Evolutionary conservation across 2,888 invertebrate species (phyloP).

Genomic region (Leptinotarsa rubiginosa): DNA sequence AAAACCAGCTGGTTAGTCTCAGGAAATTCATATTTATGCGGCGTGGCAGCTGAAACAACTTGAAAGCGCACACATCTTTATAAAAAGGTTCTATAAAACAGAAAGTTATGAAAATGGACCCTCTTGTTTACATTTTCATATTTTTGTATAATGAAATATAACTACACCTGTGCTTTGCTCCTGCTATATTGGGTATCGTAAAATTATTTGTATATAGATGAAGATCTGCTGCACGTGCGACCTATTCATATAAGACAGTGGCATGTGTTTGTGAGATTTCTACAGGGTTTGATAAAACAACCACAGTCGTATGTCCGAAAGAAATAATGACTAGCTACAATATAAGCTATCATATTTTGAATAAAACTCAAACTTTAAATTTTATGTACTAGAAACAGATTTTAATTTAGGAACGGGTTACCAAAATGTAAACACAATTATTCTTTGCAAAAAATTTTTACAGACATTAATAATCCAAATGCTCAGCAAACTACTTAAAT

Average conservation of each 20-base stretch:
- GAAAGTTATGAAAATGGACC: constrained; percentile 29
- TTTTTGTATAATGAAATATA: constrained; percentile 31
- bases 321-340: too few relatives aligned
- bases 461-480: too few relatives aligned
- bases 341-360: too few relatives aligned
- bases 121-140: constrained; percentile 35
- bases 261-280: neutral
- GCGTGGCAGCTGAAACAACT: constrained; percentile 23
- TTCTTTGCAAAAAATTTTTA: too few relatives aligned
- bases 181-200: constrained; percentile 29
- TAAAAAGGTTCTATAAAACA: constrained; percentile 24
- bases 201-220: constrained; percentile 25
- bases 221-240: constrained; percentile 26
- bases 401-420: too few relatives aligned
- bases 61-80: constrained; percentile 20
- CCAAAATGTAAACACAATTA: too few relatives aligned
- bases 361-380: too few relatives aligned
- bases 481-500: too few relatives aligned
- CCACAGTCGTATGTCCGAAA: too few relatives aligned
- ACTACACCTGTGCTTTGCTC: constrained; percentile 26
- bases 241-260: constrained; percentile 23
- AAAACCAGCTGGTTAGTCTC: constrained; percentile 26
- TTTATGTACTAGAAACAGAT: too few relatives aligned
- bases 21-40: constrained; percentile 28
- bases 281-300: neutral